phyloP scores from a whole-genome alignment of 1,140 invertebrate genomes.

The Bactericera cockerelli region DNA sequence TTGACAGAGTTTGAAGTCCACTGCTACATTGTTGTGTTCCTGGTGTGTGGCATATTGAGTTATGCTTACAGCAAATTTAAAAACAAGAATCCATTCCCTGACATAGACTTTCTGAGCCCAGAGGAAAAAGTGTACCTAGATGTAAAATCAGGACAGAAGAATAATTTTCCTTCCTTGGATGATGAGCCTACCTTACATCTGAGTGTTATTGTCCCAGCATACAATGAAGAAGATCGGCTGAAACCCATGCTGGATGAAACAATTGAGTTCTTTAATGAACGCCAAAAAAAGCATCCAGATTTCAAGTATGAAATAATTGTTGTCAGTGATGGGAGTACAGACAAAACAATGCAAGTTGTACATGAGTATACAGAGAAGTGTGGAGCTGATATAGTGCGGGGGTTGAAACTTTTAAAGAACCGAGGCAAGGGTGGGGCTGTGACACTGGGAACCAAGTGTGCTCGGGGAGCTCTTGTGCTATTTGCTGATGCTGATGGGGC shows the following conservation, averaged over 20 bases:
- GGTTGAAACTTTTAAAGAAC: slow-evolving; percentile 72
- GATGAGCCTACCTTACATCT: slow-evolving; percentile 53
- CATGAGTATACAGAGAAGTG: slow-evolving; percentile 56
- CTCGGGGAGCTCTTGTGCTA: slow-evolving; percentile 71
- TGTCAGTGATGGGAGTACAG: slow-evolving; percentile 89
- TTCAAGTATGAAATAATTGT: slow-evolving; percentile 90
- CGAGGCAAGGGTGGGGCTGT: slow-evolving; percentile 95
- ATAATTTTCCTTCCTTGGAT: slow-evolving; percentile 53
- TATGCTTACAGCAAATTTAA: not conserved
- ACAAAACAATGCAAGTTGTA: slow-evolving; percentile 66
- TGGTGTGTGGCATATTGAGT: not conserved
- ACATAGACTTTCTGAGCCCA: slow-evolving; percentile 40
- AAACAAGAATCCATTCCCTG: slow-evolving; percentile 39
- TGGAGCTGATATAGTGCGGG: slow-evolving; percentile 60
- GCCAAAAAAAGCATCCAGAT: slow-evolving; percentile 34
- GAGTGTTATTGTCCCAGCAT: slow-evolving; percentile 89
- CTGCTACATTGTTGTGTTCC: not conserved
- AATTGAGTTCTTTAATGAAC: slow-evolving; percentile 58
- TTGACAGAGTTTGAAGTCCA: slow-evolving; percentile 1
- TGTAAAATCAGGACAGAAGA: slow-evolving; percentile 36
- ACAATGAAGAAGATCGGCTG: slow-evolving; percentile 86
- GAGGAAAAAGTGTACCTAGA: slow-evolving; percentile 64
- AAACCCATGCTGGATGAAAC: slow-evolving; percentile 86
- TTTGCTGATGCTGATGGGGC: slow-evolving; percentile 99
- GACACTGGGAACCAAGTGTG: slow-evolving; percentile 54